Percentiles rank a stretch among this genome's conserved stretches.
These are phyloP conservation scores for Loris lydekkerianus DNA, from an alignment of 2,797 vertebrate genomes.

Conservation along the genomic window DNA sequence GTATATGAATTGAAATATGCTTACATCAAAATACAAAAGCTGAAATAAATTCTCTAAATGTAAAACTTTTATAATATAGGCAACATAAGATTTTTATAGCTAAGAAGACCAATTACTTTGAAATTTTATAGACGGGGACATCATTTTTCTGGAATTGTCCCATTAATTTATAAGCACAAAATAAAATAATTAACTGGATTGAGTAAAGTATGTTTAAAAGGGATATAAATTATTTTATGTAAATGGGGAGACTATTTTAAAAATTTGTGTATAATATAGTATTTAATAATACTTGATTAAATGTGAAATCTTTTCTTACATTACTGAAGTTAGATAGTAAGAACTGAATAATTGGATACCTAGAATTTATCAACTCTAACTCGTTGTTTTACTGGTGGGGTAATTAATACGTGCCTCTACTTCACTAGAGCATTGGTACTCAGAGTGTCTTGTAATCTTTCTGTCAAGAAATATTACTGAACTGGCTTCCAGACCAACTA, in stretches of 20 bases:
- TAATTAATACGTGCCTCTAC: not conserved
- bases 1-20: not conserved
- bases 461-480: not conserved
- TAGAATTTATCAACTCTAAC: not conserved
- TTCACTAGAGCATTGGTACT: not conserved
- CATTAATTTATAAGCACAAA: not conserved
- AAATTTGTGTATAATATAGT: not conserved
- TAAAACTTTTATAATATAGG: not conserved
- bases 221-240: not conserved
- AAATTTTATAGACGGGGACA: not conserved
- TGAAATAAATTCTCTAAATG: not conserved
- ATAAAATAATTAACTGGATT: not conserved
- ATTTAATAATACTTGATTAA: not conserved
- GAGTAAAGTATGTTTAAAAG: not conserved
- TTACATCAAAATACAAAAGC: conserved; percentile 17
- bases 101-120: not conserved
- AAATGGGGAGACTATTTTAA: not conserved
- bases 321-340: not conserved
- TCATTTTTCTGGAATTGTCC: not conserved
- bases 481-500: not conserved
- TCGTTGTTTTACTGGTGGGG: not conserved
- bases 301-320: not conserved
- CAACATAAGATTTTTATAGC: not conserved
- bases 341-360: not conserved
- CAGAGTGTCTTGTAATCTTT: not conserved